Evolutionary conservation across 2,888 invertebrate species (phyloP), one percentile per base, ranked within the genome.

Genomic region (Tetropium fuscum): DNA sequence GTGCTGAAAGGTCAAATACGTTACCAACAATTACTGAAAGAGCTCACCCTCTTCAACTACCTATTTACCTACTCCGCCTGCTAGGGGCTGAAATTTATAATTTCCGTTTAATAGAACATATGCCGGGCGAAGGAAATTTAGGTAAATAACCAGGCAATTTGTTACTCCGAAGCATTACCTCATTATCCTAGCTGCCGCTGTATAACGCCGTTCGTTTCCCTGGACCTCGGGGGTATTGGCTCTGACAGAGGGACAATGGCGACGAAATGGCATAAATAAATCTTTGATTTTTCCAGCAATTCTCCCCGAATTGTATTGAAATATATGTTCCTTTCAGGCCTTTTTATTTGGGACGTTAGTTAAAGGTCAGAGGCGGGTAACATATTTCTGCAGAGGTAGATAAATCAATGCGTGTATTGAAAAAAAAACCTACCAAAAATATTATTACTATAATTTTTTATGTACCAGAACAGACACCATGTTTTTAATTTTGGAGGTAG

Each of bases 131-230:
- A 71, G 72, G 74, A 74, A 74, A 73, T 71, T 73, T 66, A 68
- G 66, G 67, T 71, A 70, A 69, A 73, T 72, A 74, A 67, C 70
- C 64, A 61, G 73, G 69, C 71, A 74, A 74, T 74, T 72, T 73
- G 71, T 72, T 72, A 69, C 67, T 58, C 58, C 49, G 49, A 38
- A 62, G 62, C 63, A 63, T 64, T 66, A 66, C 61, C 68, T 68
- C 58, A 70, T 70, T 70, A 68, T 63, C 56, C 57, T 49, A 47
- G 47, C 15, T 20, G 41, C 18, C 43, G 53, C 36, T 30, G 44
- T 48, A 30, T 44, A 25, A 38, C 25, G 49, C 45, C 32, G 43
- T 45, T 58, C 53, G 55, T 57, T 58, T 49, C 22, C 47, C 55
- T 30, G 30, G 47, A 18, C 53, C 57, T 55, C 61, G 38, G 49